Percentiles rank a stretch among this genome's conserved stretches.
These are phyloP conservation scores for Ennomos erosarius DNA, from an alignment of 2,888 invertebrate species.

Conservation along the genomic window DNA sequence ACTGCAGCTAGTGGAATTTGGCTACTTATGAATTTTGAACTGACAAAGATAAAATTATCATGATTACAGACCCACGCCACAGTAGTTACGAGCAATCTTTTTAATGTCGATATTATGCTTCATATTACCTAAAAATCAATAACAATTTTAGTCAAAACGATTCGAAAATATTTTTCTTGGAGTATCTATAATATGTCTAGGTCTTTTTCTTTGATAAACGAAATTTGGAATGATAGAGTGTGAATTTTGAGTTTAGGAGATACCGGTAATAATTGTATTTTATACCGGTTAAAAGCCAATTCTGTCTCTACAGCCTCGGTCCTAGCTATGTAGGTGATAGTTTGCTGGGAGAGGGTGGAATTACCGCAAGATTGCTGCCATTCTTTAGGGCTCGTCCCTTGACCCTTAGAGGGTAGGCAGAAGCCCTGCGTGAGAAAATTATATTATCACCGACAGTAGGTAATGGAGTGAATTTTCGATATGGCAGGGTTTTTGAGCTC, in stretches of 20 bases:
- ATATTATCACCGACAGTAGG: conserved; percentile 48
- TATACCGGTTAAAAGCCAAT: conserved; percentile 6
- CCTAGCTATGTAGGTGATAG: conserved; percentile 47
- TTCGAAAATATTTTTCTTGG: no score
- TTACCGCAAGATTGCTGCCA: conserved; percentile 76
- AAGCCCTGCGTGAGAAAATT: conserved; percentile 55
- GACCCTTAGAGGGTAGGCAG: conserved; percentile 52
- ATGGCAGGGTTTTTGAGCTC: conserved; percentile 18
- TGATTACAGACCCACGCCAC: no score
- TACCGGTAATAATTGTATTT: background rate
- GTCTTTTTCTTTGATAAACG: no score
- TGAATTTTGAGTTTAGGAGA: background rate
- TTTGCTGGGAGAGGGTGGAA: conserved; percentile 59
- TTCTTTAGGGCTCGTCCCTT: conserved; percentile 66
- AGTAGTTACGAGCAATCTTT: no score
- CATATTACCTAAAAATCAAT: no score
- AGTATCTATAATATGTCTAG: no score
- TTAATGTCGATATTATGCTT: no score
- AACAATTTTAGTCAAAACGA: no score
- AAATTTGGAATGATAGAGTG: no score
- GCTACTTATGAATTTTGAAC: no score
- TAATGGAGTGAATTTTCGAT: conserved; percentile 31
- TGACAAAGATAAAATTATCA: no score
- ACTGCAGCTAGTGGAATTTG: no score
- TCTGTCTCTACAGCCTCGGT: conserved; percentile 8